Percentiles rank a stretch among this genome's conserved stretches.
phyloP scores from a whole-genome alignment of 2,888 invertebrate genomes.

The Masnerella sp. region DNA sequence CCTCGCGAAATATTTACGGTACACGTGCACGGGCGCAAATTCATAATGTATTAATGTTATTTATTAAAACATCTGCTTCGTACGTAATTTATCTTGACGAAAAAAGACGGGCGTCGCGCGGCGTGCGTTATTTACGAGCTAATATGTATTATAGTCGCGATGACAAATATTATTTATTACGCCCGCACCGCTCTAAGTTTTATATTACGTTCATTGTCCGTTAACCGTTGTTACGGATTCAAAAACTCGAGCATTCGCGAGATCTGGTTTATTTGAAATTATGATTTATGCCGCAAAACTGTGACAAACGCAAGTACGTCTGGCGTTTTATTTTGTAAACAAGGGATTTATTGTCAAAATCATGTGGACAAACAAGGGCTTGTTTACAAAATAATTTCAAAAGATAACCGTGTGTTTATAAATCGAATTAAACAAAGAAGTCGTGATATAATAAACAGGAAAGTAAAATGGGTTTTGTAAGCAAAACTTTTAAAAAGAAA shows the following conservation, averaged over 20 bases:
- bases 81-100: constrained; percentile 38
- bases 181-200: neutral
- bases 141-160: constrained; percentile 42
- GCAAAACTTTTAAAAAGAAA: too few species aligned
- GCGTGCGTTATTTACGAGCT: constrained; percentile 40
- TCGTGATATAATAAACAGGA: too few species aligned
- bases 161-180: constrained; percentile 39
- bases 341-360: too few species aligned
- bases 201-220: constrained; percentile 12
- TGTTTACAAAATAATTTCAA: too few species aligned
- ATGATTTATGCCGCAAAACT: too few species aligned
- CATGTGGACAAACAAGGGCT: too few species aligned
- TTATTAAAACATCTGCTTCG: constrained; percentile 56
- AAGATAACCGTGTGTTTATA: too few species aligned
- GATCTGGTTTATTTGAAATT: too few species aligned
- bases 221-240: constrained; percentile 2
- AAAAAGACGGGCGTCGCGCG: constrained; percentile 31
- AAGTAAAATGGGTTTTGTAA: too few species aligned
- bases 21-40: constrained; percentile 34
- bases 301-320: too few species aligned
- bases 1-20: constrained; percentile 54
- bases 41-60: constrained; percentile 53
- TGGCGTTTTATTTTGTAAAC: too few species aligned
- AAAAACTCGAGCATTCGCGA: neutral
- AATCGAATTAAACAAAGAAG: too few species aligned